phyloP scores from a whole-genome alignment of 2,113 vertebrate species.

The Sapajus apella region DNA sequence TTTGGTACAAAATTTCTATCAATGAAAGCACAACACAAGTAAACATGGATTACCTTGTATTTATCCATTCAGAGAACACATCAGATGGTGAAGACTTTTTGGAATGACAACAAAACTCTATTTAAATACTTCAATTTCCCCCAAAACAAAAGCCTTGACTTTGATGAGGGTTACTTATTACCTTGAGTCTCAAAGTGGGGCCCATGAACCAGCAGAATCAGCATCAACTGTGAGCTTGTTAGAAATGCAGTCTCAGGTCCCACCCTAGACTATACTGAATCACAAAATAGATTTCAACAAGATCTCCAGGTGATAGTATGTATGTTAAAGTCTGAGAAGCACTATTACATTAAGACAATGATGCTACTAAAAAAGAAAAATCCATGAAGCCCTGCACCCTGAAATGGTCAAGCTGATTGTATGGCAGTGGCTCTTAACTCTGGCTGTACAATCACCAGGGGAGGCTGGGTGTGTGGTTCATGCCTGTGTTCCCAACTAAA shows the following conservation, averaged over 20 bases:
- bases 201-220: not conserved
- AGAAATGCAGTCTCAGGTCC: not conserved
- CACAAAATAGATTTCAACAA: not conserved
- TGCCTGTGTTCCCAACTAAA: too few species aligned
- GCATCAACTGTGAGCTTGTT: not conserved
- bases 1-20: not conserved
- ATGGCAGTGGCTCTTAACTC: not conserved
- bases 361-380: not conserved
- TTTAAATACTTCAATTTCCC: not conserved
- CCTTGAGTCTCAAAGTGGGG: not conserved
- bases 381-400: not conserved
- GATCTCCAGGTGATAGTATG: not conserved
- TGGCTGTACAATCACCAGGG: not conserved
- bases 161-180: not conserved
- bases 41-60: not conserved
- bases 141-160: not conserved
- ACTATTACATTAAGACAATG: not conserved
- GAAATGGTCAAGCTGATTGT: not conserved
- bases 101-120: not conserved
- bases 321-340: conserved; percentile 11
- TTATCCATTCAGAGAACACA: not conserved
- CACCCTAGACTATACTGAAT: not conserved
- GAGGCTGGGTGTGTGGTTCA: too few species aligned
- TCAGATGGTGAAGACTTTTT: not conserved
- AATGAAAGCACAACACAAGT: not conserved